Evolutionary conservation across 2,888 invertebrate genomes (phyloP), one percentile per base, ranked within the genome.

Genomic region (Trachelus troglodyta): DNA sequence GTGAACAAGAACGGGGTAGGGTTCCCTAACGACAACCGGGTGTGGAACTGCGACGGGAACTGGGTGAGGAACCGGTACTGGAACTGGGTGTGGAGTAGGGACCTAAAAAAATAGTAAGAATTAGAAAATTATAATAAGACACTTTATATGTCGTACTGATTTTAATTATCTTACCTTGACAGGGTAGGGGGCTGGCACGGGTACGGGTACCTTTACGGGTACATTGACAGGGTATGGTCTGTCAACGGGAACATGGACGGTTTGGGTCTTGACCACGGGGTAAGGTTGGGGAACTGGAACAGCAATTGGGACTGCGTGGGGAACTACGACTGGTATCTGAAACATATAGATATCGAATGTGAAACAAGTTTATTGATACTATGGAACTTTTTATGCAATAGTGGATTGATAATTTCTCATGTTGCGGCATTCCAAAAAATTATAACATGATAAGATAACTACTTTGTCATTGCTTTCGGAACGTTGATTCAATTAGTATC

Each of bases 11-110:
- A 92, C 89, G 69, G 92, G 92, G 40, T 90, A 87, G 75, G 86
- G 79, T 76, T 91, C 85, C 76, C 89, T 90, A 77, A 95, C 93
- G 77, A 93, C 90, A 15, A 95, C 93, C 0, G 94, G 94, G 0
- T 94, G 93, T 23, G 94, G 94, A 3, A 94, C 94, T n/a, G 92
- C 91, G 69, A 92, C 92, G 78, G 93, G 93, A 30, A 94, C 93
- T 1, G 93, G 93, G 40, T 93, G 92, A 79, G 93, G 92, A 1
- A 94, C 92, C 73, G 93, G 92, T 11, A 94, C 94, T 33, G 94
- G 93, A 69, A 92, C 90, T 23, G 90, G 86, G 82, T 91, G 92
- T 79, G 90, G 82, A 3, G 92, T 92, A 75, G 92, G 89, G 11
- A 92, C 91, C 85, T 91, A 85, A 31, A 87, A 35, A 87, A 84